phyloP scores from a whole-genome alignment of 2,113 vertebrate species.

The Zosterops hypoxanthus region DNA sequence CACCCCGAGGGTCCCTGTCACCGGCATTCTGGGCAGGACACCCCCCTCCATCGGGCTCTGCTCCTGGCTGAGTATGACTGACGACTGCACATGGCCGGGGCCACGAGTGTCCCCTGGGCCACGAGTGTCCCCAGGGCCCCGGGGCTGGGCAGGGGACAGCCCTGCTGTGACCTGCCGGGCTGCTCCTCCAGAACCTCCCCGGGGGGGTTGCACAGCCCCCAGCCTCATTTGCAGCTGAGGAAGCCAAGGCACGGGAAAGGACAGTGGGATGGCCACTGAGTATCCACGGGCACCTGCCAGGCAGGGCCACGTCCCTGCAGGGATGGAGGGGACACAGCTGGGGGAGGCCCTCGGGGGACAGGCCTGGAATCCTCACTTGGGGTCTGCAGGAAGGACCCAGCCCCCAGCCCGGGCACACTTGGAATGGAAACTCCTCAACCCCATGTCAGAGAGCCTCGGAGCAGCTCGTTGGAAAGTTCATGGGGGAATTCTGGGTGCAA shows the following conservation, averaged over 20 bases:
- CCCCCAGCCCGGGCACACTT: neutral
- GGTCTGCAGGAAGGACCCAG: neutral
- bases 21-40: accelerated
- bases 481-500: accelerated
- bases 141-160: neutral
- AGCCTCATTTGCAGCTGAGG: neutral
- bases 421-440: neutral
- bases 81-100: accelerated
- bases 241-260: neutral
- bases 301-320: neutral
- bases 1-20: neutral
- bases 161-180: neutral
- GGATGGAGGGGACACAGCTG: neutral
- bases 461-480: neutral
- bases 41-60: accelerated
- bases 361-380: accelerated
- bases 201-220: neutral
- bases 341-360: accelerated
- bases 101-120: neutral
- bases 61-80: neutral
- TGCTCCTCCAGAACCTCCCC: neutral
- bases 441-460: accelerated
- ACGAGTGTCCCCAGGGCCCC: neutral
- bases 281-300: neutral
- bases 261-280: accelerated